Conservation (phyloP, 1,140 invertebrate species). For the Eriocheir sinensis region DNA sequence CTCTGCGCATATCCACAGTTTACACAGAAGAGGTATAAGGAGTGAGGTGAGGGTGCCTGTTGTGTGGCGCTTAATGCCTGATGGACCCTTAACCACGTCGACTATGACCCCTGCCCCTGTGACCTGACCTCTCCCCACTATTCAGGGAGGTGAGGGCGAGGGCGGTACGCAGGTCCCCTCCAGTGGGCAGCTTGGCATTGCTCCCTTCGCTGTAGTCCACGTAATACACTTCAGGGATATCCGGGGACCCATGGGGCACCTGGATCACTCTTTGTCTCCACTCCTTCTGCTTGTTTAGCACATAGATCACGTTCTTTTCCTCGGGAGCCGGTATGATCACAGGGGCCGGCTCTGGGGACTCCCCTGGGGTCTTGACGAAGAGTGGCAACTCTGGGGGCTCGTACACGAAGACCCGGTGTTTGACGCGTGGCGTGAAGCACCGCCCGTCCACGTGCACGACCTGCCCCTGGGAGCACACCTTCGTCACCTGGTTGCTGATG, state of each 20-base stretch:
- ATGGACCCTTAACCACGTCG: not conserved
- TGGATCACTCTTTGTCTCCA: not conserved
- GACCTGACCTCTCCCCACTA: not conserved
- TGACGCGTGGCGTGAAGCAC: not conserved
- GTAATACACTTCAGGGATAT: constrained; percentile 39
- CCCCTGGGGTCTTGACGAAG: not conserved
- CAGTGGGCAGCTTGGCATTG: constrained; percentile 32
- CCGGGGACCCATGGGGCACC: not conserved
- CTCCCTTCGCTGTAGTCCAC: constrained; percentile 23
- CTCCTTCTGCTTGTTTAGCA: constrained; percentile 35
- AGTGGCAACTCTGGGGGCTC: not conserved
- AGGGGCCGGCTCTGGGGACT: not conserved
- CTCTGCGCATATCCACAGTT: no score
- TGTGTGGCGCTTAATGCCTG: no score
- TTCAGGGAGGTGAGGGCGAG: not conserved
- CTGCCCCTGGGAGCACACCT: not conserved
- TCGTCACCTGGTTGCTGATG: not conserved
- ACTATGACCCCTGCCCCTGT: not conserved
- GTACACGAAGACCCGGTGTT: not conserved
- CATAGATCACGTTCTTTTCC: constrained; percentile 42
- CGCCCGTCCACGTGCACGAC: not conserved
- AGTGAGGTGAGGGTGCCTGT: no score
- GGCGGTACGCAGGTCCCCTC: constrained; percentile 18
- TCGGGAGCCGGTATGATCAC: not conserved
- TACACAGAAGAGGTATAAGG: no score